Evolutionary conservation across 2,797 vertebrate species (phyloP).

Genomic region (Lacerta bilineata): DNA sequence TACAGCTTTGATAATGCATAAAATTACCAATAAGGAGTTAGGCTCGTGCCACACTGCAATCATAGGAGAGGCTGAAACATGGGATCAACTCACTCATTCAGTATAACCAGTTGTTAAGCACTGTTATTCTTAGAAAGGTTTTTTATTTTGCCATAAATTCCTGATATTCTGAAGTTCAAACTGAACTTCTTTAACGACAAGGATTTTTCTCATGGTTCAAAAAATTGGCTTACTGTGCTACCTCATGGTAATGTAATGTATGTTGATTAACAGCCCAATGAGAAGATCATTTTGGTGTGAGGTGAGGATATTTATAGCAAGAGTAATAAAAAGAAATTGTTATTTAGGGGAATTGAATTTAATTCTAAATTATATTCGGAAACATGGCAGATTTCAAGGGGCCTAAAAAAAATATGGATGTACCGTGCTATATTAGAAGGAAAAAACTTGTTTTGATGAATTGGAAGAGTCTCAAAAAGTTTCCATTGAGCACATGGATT

Average conservation of each 20-base stretch:
- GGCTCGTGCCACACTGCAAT: background rate
- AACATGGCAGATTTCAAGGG: too few species aligned
- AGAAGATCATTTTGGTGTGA: too few species aligned
- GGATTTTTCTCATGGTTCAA: background rate
- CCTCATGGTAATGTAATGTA: background rate
- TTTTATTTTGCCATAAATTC: background rate
- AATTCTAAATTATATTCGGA: too few species aligned
- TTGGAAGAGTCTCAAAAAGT: too few species aligned
- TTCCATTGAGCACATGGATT: too few species aligned
- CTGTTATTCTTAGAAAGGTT: background rate
- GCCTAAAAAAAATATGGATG: too few species aligned
- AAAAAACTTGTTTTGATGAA: too few species aligned
- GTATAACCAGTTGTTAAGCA: background rate
- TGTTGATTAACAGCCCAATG: too few species aligned
- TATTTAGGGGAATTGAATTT: too few species aligned
- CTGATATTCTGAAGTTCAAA: background rate
- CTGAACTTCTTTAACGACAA: background rate
- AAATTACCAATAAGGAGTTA: background rate
- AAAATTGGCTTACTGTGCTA: background rate
- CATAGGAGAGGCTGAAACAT: background rate
- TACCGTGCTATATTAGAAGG: too few species aligned
- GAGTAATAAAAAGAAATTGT: too few species aligned
- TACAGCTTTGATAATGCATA: background rate
- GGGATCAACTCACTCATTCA: background rate
- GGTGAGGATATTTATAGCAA: too few species aligned